These are phyloP conservation scores for Alauda arvensis DNA, from an alignment of 2,797 vertebrate genomes.

Conservation along the genomic window DNA sequence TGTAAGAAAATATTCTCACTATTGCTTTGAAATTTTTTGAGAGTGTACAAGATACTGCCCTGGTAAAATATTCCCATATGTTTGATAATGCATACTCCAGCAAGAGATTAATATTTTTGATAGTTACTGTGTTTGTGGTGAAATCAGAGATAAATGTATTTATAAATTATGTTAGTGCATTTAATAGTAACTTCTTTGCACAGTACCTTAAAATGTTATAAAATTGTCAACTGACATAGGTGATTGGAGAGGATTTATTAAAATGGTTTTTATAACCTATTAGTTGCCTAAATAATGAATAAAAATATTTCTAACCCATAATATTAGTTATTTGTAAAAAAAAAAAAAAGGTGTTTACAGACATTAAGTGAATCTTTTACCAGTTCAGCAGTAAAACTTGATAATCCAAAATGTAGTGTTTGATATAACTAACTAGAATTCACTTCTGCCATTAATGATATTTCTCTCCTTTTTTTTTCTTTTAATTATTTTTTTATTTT, in stretches of 20 bases:
- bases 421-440: background rate
- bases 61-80: background rate
- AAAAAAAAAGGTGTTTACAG: background rate
- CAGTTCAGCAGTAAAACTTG: background rate
- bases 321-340: background rate
- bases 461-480: background rate
- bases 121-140: background rate
- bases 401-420: background rate
- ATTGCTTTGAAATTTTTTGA: background rate
- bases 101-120: background rate
- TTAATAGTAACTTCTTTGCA: background rate
- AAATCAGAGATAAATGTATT: background rate
- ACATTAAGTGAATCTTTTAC: background rate
- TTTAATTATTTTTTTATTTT: slow-evolving; percentile 15
- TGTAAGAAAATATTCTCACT: background rate
- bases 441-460: background rate
- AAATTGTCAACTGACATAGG: fast-evolving
- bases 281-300: background rate
- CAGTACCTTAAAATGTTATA: background rate
- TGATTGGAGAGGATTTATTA: background rate
- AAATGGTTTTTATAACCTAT: background rate
- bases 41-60: background rate
- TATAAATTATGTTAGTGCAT: background rate
- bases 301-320: background rate
- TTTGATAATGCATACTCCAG: background rate